Evolutionary conservation across 2,888 invertebrate genomes (phyloP), one percentile per base, ranked within the genome.

Genomic region (Pseudanteris insignis): DNA sequence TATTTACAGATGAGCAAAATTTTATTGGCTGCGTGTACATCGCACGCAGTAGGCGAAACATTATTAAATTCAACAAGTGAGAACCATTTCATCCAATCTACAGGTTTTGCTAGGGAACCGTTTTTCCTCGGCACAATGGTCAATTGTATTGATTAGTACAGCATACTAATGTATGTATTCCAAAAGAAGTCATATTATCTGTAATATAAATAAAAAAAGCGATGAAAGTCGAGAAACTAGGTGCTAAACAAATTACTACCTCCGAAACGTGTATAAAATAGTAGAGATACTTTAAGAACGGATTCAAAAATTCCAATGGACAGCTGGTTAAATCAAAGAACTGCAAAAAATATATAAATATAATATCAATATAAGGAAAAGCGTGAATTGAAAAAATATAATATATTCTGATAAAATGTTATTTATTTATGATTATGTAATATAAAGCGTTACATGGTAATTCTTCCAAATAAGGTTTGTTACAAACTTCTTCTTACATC

Each of bases 171-270:
- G n/a, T 18, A 29, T 32, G 28, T 7, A 41, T 36, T 30, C 21
- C 13, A n/a, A 44, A 29, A 21, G 37, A 21, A 59, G 46, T 43
- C 32, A 38, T 47, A 50, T 34, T 50, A 55, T 28, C 40, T 53
- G 46, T 38, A 59, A 18, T 29, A 55, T 26, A 5, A 2, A 6
- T 40, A 46, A 8, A 11, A 37, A 12, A 68, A 67, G 74, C 69
- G 67, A 75, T 67, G 71, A 65, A 69, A 61, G 60, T 6, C 67
- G 64, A 55, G 18, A 12, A 67, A 64, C 66, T 67, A 63, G 74
- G 74, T 74, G 75, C 75, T 72, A 68, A 68, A 70, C 68, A 66
- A 75, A 70, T 71, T 67, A 70, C 75, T 76, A 77, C 76, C 77
- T 76, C 76, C 68, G 64, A 61, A 71, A 70, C 40, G 68, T 76